Evolutionary conservation across 2,888 invertebrate species (phyloP).

Genomic region (Tiliacea citrago): DNA sequence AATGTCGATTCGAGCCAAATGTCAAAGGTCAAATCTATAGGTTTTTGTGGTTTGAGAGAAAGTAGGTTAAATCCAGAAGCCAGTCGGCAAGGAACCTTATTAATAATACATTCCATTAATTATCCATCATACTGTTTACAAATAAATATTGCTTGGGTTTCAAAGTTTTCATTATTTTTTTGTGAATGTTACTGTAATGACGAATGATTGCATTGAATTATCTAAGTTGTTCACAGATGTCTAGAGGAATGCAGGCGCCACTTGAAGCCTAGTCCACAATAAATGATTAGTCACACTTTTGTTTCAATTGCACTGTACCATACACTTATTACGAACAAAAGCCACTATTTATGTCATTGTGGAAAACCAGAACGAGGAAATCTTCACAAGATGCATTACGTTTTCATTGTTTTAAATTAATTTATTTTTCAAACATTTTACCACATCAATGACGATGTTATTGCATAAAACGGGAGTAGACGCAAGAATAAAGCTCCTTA

Average conservation of each 20-base stretch:
- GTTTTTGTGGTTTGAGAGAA: constrained; percentile 3
- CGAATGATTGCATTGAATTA: constrained; percentile 23
- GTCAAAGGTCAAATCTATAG: constrained; percentile 2
- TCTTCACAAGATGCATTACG: constrained; percentile 30
- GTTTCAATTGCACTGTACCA: constrained; percentile 50
- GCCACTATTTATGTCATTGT: constrained; percentile 44
- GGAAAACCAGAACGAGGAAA: constrained; percentile 58
- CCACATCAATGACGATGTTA: constrained; percentile 1
- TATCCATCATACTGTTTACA: neutral
- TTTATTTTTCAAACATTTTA: constrained; percentile 41
- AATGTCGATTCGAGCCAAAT: constrained; percentile 6
- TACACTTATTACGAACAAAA: constrained; percentile 52
- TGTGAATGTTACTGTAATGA: too few relatives aligned
- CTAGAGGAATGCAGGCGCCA: constrained; percentile 59
- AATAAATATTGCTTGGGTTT: too few relatives aligned
- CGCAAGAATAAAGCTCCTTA: constrained; percentile 3
- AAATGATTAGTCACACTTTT: constrained; percentile 55
- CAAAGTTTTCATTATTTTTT: too few relatives aligned
- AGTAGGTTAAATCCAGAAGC: constrained; percentile 4
- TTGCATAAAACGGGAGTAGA: neutral
- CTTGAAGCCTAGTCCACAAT: constrained; percentile 26
- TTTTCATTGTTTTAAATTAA: constrained; percentile 28
- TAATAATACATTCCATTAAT: neutral
- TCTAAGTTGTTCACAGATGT: constrained; percentile 28
- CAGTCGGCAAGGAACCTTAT: neutral